Evolutionary conservation across 1,140 invertebrate genomes (phyloP), one percentile per base, ranked within the genome.

Genomic region (Orchestia grillus): DNA sequence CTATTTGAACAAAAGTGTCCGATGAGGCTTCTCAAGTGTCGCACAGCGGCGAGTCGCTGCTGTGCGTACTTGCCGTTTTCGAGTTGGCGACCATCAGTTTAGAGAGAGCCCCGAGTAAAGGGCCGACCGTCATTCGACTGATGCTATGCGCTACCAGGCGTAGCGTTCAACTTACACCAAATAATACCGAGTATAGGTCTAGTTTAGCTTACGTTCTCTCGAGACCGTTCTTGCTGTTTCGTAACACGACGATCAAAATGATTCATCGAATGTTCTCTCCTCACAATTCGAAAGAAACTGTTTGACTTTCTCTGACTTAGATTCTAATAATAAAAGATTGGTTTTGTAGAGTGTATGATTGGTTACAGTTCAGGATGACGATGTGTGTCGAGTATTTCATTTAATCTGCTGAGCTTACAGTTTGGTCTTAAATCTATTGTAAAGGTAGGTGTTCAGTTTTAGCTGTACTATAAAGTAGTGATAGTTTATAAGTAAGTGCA

Each of bases 401-500:
- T 94, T 94, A 42, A 94, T 44, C 88, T 42, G 88, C 88, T 94
- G 92, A 94, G 92, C 92, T 94, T 94, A 45, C 19, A 40, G 43
- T 94, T 90, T 94, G 43, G 92, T 94, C 92, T 94, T 94, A 45
- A 44, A 94, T 44, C 88, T 94, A 94, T 94, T 94, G 92, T 94
- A 94, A 94, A 94, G 92, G 43, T 94, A 94, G 92, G 92, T 94
- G 92, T 94, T 94, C 92, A 94, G 92, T 94, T 94, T 91, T 94
- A 94, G 92, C 92, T 94, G 43, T 94, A 94, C 44, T n/a, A 94
- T 94, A 94, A 45, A 47, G 44, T 94, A 94, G 44, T 40, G 43
- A 40, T 94, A 94, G 92, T 45, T 91, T 91, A 77, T 77, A 90
- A 42, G 88, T 94, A 94, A 94, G 92, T 94, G 92, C 92, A 94